Conservation (phyloP, 1,140 invertebrate genomes). For the Zaprionus tsacasi region DNA sequence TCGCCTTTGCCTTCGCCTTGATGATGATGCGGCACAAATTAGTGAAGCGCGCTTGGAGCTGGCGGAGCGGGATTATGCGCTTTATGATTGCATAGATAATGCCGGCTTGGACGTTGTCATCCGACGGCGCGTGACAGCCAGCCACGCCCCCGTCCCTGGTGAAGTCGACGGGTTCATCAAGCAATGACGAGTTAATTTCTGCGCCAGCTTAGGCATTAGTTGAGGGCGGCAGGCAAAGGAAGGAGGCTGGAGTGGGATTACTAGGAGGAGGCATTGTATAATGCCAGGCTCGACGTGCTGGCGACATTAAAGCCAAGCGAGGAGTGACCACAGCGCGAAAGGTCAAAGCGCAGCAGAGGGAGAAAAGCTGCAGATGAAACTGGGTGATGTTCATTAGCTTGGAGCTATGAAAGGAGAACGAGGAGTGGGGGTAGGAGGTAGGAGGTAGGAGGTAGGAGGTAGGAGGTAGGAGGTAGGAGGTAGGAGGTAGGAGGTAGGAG, state of each 20-base stretch:
- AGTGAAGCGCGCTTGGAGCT: constrained; percentile 6
- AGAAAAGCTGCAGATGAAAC: constrained; percentile 48
- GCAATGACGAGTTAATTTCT: constrained; percentile 80
- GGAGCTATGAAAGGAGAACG: constrained; percentile 64
- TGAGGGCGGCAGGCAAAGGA: constrained; percentile 22
- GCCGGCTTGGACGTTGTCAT: constrained; percentile 57
- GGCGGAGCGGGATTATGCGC: background rate
- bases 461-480: background rate
- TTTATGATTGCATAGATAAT: constrained; percentile 60
- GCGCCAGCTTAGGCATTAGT: constrained; percentile 75
- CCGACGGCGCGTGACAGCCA: constrained; percentile 69
- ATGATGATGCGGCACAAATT: constrained; percentile 67
- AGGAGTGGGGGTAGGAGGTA: background rate
- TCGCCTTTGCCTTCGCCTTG: constrained; percentile 28
- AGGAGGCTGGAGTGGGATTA: constrained; percentile 22
- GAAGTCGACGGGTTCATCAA: constrained; percentile 51
- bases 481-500: background rate
- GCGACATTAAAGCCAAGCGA: constrained; percentile 75
- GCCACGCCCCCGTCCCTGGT: constrained; percentile 43
- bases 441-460: background rate
- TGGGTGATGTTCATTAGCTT: constrained; percentile 82
- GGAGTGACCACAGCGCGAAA: constrained; percentile 70
- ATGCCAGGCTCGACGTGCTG: constrained; percentile 39
- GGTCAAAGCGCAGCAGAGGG: constrained; percentile 40
- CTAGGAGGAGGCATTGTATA: constrained; percentile 54